Base-by-base conservation (phyloP, 1,140 invertebrate species). In the Drosophila nasuta region DNA sequence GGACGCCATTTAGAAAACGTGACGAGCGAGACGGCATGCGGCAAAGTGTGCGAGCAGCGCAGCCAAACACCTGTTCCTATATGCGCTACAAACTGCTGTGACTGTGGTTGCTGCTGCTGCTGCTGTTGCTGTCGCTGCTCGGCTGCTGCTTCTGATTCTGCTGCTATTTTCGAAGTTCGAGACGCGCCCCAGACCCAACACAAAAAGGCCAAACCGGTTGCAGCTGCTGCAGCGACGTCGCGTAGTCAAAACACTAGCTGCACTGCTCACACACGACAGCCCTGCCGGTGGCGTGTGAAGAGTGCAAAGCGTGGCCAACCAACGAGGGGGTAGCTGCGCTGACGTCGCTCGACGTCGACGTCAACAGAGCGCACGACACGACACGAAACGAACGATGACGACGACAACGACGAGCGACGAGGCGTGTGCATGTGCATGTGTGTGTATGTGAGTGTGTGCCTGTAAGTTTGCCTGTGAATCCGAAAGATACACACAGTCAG, bases 1-100 rank as follows among this genome's bases (percentile, higher is more conserved):
- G 82, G 90, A 83, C 90, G 90, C 90, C 90, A 91, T 91, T 91
- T 91, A 88, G 82, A 82, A 80, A 83, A 41, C 70, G 48, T 51
- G 13, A 33, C 1, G 38, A 90, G 54, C 49, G 67, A 80, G 79
- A 88, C 43, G 45, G 73, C 63, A 45, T 6, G 15, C 5, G 25
- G 58, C 43, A 8, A 38, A 38, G 20, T 28, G 82, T 67, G 77
- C 68, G 82, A 80, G 80, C 81, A 82, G 81, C 45, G 70, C 77
- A 63, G 70, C 79, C 66, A 83, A 89, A 89, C 85, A 89, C 85
- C 85, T 89, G 85, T 89, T 88, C 69, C 81, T 77, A 76, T 68
- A 49, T 11, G 45, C 33, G 33, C 33, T 8, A 33, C 33, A 33
- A 33, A 33, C 33, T 33, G 33, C 33, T 33, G 33, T 25, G 20